Percentiles rank a stretch among this genome's conserved stretches.
Conservation (phyloP, 2,113 vertebrate species). For the Sisor rabdophorus region DNA sequence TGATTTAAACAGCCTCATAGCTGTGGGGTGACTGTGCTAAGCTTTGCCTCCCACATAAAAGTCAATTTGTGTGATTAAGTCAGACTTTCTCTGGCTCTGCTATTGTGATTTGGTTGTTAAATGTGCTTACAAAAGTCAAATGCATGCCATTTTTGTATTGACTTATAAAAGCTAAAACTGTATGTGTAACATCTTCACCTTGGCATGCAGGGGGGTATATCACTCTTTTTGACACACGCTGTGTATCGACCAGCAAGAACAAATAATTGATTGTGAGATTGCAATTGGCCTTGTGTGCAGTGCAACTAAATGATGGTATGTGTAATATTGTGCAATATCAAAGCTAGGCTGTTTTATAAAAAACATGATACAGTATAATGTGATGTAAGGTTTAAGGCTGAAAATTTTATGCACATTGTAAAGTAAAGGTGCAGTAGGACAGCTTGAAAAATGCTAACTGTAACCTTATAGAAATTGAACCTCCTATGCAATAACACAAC, state of each 20-base stretch:
- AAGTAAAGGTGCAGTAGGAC: too few relatives aligned
- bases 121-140: conserved; percentile 56
- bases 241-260: not conserved
- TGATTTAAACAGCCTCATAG: conserved; percentile 63
- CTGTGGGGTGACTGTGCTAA: conserved; percentile 43
- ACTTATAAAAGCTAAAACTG: conserved; percentile 56
- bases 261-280: not conserved
- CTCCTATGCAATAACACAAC: too few relatives aligned
- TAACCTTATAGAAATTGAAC: too few relatives aligned
- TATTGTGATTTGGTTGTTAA: conserved; percentile 58
- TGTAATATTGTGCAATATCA: not conserved
- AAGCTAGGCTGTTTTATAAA: not conserved
- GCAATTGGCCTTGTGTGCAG: not conserved
- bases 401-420: not conserved
- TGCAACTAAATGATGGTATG: not conserved
- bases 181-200: conserved; percentile 36
- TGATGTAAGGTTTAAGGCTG: not conserved
- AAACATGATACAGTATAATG: not conserved
- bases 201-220: conserved; percentile 27
- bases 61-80: conserved; percentile 69
- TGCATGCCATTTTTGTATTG: conserved; percentile 55
- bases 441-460: too few relatives aligned
- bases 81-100: conserved; percentile 51
- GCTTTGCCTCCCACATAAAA: conserved; percentile 59
- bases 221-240: not conserved